Conservation (phyloP, 2,113 vertebrate species). For the Caretta caretta region DNA sequence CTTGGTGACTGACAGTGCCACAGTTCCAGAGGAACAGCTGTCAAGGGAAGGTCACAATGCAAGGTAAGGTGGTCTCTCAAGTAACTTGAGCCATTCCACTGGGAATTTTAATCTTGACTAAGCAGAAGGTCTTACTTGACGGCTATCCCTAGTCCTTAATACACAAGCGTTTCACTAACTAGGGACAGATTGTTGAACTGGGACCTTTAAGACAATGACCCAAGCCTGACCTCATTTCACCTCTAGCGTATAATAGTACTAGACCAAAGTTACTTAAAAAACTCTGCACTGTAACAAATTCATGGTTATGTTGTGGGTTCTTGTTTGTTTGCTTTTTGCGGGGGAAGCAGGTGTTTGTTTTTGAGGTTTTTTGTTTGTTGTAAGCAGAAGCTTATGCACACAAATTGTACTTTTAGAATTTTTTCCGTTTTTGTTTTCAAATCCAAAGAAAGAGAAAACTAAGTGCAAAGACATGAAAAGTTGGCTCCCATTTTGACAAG, state of each 20-base stretch:
- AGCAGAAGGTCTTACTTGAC: neutral
- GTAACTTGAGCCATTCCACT: neutral
- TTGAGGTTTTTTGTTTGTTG: no score
- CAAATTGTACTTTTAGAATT: no score
- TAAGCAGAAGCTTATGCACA: no score
- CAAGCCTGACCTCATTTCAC: neutral
- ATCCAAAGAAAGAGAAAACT: no score
- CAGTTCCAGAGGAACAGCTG: no score
- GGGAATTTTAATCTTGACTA: neutral
- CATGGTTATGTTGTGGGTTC: no score
- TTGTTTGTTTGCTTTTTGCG: neutral
- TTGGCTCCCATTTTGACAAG: neutral
- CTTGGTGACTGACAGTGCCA: no score
- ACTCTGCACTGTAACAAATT: no score
- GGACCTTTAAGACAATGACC: neutral
- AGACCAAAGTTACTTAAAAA: no score
- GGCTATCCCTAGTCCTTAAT: neutral
- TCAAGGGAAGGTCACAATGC: no score
- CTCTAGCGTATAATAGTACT: neutral
- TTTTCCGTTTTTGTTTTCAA: no score
- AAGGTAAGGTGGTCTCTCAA: neutral
- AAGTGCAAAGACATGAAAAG: neutral
- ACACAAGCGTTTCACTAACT: neutral
- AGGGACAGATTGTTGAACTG: neutral
- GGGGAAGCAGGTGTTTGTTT: neutral